Evolutionary conservation across 2,113 vertebrate species (phyloP), one percentile per base, ranked within the genome.

Genomic region (Halcyon senegalensis): DNA sequence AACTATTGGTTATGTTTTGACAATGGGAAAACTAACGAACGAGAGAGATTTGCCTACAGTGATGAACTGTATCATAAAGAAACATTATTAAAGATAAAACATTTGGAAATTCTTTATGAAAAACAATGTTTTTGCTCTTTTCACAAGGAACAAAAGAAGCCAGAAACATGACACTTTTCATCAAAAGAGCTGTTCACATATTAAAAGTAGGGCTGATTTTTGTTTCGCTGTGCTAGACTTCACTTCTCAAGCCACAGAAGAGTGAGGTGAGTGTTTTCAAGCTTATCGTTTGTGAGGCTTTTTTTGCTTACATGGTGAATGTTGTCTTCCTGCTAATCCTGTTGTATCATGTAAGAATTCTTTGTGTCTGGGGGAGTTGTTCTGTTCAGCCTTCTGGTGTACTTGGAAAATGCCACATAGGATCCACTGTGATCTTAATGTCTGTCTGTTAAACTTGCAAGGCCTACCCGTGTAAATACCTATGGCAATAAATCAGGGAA

Each of bases 1-100:
- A 98, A 98, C 33, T 93, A 98, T 98, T 96, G 91, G 92, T 97
- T 97, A 97, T 98, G 98, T 98, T 99, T 98, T 98, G 98, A 98
- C 98, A 98, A 97, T 95, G 84, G 87, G 97, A 96, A 83, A 97
- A 96, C 97, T 98, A 98, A 96, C 95, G 88, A 98, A 98, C 7
- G 63, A 98, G 96, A 95, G 86, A 94, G 87, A 97, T 97, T 97
- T 97, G 95, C 95, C 96, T 94, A 93, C 93, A 92, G 96, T 96
- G 97, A 96, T 97, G 88, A 98, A 97, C 94, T 96, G 84, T 94
- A 96, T 97, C 78, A 94, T 97, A 98, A 97, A 98, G 91, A 97
- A 93, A 97, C 97, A 98, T 98, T 98, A 98, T 97, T 95, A 97
- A 98, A 97, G 97, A 97, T 97, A 97, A 98, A 98, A 98, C 82